These are phyloP conservation scores for Lordiphosa clarofinis DNA, from an alignment of 1,140 invertebrate genomes.

Conservation along the genomic window DNA sequence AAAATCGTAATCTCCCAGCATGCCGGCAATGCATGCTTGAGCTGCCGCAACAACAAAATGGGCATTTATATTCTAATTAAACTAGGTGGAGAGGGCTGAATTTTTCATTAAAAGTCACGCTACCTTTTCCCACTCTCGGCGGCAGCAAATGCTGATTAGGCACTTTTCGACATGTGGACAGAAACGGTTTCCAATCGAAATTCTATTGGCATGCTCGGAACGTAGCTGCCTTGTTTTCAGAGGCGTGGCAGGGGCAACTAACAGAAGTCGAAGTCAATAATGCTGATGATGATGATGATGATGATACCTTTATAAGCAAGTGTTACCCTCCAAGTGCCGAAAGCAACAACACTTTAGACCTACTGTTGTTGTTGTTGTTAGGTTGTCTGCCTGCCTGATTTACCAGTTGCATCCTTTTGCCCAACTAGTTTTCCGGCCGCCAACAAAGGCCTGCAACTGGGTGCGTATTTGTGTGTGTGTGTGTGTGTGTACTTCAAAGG, in stretches of 20 bases:
- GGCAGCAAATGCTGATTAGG: conserved; percentile 56
- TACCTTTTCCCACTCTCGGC: conserved; percentile 37
- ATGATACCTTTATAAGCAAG: conserved; percentile 12
- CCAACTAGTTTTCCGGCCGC: conserved; percentile 42
- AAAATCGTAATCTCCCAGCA: conserved; percentile 9
- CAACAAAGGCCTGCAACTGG: conserved; percentile 31
- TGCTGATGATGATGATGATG: conserved; percentile 15
- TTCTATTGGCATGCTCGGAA: conserved; percentile 40
- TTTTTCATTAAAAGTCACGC: conserved; percentile 57
- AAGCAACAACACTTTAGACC: conserved; percentile 44
- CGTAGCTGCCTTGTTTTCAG: conserved; percentile 2
- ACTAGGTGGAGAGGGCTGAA: conserved; percentile 8
- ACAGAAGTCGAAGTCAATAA: conserved; percentile 4
- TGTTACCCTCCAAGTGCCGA: conserved; percentile 48
- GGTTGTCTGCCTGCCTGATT: conserved; percentile 1
- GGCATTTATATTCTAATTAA: conserved; percentile 76
- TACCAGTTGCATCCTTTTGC: conserved; percentile 23
- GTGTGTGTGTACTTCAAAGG: conserved; percentile 52
- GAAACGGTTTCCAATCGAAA: conserved; percentile 34
- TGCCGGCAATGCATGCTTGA: conserved; percentile 19
- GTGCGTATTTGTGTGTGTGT: conserved; percentile 7
- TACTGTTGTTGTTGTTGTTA: conserved; percentile 22
- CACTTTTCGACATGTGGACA: conserved; percentile 34
- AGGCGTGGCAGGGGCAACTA: conserved; percentile 15
- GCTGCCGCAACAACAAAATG: conserved; percentile 54